A percentile compares a stretch with the other conserved stretches of the same genome.
phyloP scores from a whole-genome alignment of 2,113 vertebrate genomes.

The Falcunculus frontatus region DNA sequence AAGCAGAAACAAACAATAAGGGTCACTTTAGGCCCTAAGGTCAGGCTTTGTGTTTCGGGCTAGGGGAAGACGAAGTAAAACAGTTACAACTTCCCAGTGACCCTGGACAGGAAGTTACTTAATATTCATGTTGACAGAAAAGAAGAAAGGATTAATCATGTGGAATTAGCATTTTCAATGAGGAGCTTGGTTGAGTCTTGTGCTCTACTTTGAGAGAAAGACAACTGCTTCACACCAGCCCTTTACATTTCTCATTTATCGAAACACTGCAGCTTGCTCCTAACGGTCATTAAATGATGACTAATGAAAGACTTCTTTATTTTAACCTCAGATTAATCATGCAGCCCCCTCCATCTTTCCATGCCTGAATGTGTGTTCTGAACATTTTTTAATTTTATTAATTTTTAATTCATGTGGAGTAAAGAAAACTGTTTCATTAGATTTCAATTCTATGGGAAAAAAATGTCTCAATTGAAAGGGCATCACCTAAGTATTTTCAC shows the following conservation, averaged over 20 bases:
- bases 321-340: slow-evolving; percentile 70
- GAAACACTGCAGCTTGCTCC: slow-evolving; percentile 68
- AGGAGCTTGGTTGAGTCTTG: slow-evolving; percentile 64
- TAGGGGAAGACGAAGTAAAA: not conserved
- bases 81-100: slow-evolving; percentile 64
- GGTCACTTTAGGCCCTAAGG: slow-evolving; percentile 6
- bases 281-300: slow-evolving; percentile 64
- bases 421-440: slow-evolving; percentile 55
- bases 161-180: slow-evolving; percentile 77
- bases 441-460: slow-evolving; percentile 4
- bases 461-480: not conserved
- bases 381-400: not conserved
- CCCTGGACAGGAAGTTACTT: slow-evolving; percentile 69
- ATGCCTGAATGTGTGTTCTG: slow-evolving; percentile 8
- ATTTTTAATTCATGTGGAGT: slow-evolving; percentile 16
- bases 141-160: slow-evolving; percentile 79
- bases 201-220: slow-evolving; percentile 49
- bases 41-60: slow-evolving; percentile 14
- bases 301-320: slow-evolving; percentile 58
- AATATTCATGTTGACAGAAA: slow-evolving; percentile 80
- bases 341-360: slow-evolving; percentile 36
- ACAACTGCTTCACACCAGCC: slow-evolving; percentile 33
- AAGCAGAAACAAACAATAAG: not conserved
- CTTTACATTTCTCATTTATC: slow-evolving; percentile 59
- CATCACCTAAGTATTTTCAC: not conserved